A percentile compares a stretch with the other conserved stretches of the same genome.
These are phyloP conservation scores for Caenorhabditis becei DNA, from an alignment of 2,888 invertebrate genomes.

Conservation along the genomic window DNA sequence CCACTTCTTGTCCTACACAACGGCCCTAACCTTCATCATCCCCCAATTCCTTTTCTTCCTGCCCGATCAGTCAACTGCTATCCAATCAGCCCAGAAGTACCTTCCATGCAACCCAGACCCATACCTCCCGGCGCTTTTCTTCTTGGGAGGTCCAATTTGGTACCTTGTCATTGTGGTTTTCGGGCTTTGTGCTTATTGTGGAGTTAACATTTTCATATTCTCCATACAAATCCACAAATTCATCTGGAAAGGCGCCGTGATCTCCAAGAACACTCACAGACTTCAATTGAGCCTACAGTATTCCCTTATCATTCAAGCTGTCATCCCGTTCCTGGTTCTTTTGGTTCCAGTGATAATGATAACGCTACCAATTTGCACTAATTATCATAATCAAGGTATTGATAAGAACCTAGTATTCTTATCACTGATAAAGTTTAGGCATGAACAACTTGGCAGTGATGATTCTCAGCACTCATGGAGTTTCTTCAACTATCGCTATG, in stretches of 20 bases:
- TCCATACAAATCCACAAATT: not conserved
- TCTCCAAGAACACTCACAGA: not conserved
- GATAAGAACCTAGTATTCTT: too few species aligned
- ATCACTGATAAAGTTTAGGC: too few species aligned
- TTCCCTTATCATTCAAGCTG: not conserved
- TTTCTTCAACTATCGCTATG: too few species aligned
- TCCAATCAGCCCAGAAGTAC: not conserved
- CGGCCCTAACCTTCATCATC: not conserved
- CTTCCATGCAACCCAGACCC: not conserved
- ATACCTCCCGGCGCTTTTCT: not conserved
- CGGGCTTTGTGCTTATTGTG: not conserved
- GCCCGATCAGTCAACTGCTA: not conserved
- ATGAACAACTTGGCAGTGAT: too few species aligned
- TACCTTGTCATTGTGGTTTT: not conserved
- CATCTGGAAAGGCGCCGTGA: not conserved
- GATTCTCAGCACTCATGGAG: too few species aligned
- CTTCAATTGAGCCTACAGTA: not conserved
- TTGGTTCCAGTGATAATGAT: not conserved
- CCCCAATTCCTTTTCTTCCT: not conserved
- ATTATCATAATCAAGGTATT: not conserved
- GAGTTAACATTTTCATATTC: too few species aligned
- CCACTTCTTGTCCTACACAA: not conserved
- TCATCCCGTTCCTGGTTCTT: not conserved
- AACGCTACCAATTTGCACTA: not conserved
- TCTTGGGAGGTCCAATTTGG: not conserved